Evolutionary conservation across 2,113 vertebrate species (phyloP), one percentile per base, ranked within the genome.

Genomic region (Melanocharis versteri): DNA sequence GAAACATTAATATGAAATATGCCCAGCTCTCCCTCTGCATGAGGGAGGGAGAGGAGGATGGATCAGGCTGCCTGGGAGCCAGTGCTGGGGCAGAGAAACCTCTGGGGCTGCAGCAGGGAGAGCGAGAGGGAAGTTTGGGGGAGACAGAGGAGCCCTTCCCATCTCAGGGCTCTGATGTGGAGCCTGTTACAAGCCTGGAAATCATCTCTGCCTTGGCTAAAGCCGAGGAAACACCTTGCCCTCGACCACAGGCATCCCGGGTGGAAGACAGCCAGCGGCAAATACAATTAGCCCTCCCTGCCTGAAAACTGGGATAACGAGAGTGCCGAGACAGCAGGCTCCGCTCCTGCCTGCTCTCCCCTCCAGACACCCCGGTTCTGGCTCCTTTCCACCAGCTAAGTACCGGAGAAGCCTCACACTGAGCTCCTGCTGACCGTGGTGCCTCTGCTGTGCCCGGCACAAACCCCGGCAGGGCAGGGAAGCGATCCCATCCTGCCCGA

Each of bases 141-240:
- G 48, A 45, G 30, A 40, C 3, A 3, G 28, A 77, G 31, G n/a
- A 14, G 35, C 18, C 11, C 27, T 58, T 53, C 65, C 68, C 77
- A 10, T 5, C 24, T 5, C 68, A 8, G 20, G 7, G 39, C 56
- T 73, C 54, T 40, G 66, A 23, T 5, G 11, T 4, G 60, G 39
- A 75, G 84, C 75, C 39, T 75, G 10, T 37, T 9, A 10, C 61
- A 40, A 26, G 8, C 31, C 72, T 48, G 58, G 48, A 57, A 72
- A 70, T 48, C 83, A 35, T 27, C 81, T 57, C 64, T 44, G 80
- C 13, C 18, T 60, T 12, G 53, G 40, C 45, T 57, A 15, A 71
- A 92, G 73, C 26, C 73, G 35, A 96, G 94, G 89, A 95, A 96
- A 89, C 93, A 95, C 96, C 94, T 95, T 91, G 56, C 77, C 56